Evolutionary conservation across 2,888 invertebrate genomes (phyloP).

Genomic region (Sarcophaga carnaria): DNA sequence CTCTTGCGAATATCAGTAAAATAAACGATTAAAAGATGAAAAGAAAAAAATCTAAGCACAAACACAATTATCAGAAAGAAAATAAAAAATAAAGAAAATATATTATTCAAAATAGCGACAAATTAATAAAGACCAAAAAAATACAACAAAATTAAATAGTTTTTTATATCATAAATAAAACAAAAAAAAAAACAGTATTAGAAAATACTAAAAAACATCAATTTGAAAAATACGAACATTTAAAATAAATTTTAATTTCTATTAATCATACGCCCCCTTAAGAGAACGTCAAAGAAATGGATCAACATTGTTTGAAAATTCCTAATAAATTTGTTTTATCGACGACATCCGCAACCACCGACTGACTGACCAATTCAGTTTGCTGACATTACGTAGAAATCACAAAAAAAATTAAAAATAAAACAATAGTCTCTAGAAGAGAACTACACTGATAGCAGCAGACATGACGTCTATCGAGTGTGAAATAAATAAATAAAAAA

Average conservation of each 20-base stretch:
- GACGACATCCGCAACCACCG: slow-evolving; percentile 2
- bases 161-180: neutral
- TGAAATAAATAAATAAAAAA: neutral
- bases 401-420: neutral
- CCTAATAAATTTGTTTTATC: slow-evolving; percentile 39
- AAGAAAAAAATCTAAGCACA: neutral
- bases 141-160: neutral
- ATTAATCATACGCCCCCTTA: slow-evolving; percentile 15
- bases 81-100: slow-evolving; percentile 1
- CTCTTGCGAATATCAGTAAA: neutral
- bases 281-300: neutral
- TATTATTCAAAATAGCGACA: neutral
- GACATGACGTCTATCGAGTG: slow-evolving; percentile 8
- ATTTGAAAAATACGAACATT: neutral
- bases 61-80: neutral
- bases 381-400: neutral
- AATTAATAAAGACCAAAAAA: neutral
- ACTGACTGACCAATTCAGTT: neutral
- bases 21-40: neutral
- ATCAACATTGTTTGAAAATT: neutral
- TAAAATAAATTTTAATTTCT: slow-evolving; percentile 20
- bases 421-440: neutral
- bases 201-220: neutral
- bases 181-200: slow-evolving; percentile 20
- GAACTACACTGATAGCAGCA: neutral